A percentile compares a stretch with the other conserved stretches of the same genome.
Evolutionary conservation across 2,888 invertebrate species (phyloP).

Genomic region (Drosophila paranaensis): DNA sequence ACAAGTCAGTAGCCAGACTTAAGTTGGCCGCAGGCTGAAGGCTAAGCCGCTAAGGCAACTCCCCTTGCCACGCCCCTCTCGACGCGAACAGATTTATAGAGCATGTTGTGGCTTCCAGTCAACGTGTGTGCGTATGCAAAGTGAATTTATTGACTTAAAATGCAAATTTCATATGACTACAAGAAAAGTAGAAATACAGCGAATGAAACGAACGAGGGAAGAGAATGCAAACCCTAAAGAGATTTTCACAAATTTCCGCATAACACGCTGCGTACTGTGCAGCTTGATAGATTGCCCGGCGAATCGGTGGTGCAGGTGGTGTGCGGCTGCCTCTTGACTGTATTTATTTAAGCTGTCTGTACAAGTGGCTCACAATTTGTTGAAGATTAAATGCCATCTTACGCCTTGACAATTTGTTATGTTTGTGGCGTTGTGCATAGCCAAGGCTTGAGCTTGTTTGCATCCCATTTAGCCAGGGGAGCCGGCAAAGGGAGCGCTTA

Average conservation of each 20-base stretch:
- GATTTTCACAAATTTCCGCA: slow-evolving; percentile 77
- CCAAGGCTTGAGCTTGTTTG: slow-evolving; percentile 46
- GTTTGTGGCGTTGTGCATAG: slow-evolving; percentile 43
- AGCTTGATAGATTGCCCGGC: slow-evolving; percentile 72
- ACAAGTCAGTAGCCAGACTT: slow-evolving; percentile 55
- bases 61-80: slow-evolving; percentile 10
- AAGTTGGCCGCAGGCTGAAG: slow-evolving; percentile 43
- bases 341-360: slow-evolving; percentile 78
- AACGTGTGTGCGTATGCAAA: slow-evolving; percentile 79
- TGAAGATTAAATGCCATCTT: slow-evolving; percentile 79
- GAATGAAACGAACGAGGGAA: slow-evolving; percentile 4
- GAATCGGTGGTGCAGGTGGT: slow-evolving; percentile 18
- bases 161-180: slow-evolving; percentile 80
- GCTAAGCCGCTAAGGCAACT: slow-evolving; percentile 52
- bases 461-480: slow-evolving; percentile 31
- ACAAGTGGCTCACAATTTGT: slow-evolving; percentile 79
- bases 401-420: slow-evolving; percentile 79
- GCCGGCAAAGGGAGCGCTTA: background rate
- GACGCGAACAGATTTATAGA: slow-evolving; percentile 73
- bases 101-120: slow-evolving; percentile 68
- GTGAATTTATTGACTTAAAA: slow-evolving; percentile 84
- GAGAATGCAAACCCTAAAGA: slow-evolving; percentile 45
- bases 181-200: slow-evolving; percentile 22
- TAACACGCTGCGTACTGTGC: slow-evolving; percentile 64
- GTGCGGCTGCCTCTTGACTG: slow-evolving; percentile 33